A percentile compares a stretch with the other conserved stretches of the same genome.
Conservation (phyloP, 2,113 vertebrate species). For the Chionodraco myersi region DNA sequence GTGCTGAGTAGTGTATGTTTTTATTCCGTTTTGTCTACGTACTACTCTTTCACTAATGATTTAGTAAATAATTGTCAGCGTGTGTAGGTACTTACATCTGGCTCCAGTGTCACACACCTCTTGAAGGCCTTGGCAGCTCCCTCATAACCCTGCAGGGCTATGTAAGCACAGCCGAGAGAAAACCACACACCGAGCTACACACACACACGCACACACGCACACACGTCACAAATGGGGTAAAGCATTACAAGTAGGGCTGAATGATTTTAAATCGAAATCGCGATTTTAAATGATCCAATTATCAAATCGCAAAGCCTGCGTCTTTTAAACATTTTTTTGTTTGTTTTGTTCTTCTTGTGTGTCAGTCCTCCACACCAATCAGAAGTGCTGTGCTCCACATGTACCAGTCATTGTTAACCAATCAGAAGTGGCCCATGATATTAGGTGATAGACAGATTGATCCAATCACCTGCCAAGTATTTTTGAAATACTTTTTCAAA, state of each 20-base stretch:
- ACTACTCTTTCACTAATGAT: background rate
- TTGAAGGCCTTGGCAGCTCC: conserved; percentile 95
- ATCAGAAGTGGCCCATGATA: too few relatives aligned
- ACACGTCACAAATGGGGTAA: background rate
- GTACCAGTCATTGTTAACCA: too few relatives aligned
- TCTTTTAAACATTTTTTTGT: too few relatives aligned
- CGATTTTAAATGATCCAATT: too few relatives aligned
- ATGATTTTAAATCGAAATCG: too few relatives aligned
- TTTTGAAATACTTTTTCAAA: too few relatives aligned
- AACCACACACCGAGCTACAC: conserved; percentile 95
- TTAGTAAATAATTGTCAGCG: background rate
- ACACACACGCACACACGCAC: conserved; percentile 6
- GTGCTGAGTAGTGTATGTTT: background rate
- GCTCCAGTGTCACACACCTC: conserved; percentile 93
- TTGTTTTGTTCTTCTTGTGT: too few relatives aligned
- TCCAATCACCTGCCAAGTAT: too few relatives aligned
- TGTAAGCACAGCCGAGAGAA: conserved; percentile 95
- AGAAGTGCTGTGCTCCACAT: too few relatives aligned
- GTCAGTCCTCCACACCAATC: too few relatives aligned
- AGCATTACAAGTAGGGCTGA: background rate
- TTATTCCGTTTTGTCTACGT: background rate
- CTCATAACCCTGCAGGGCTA: conserved; percentile 91
- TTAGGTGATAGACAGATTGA: too few relatives aligned
- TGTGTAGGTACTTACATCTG: conserved; percentile 87
- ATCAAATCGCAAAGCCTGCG: too few relatives aligned